Evolutionary conservation across 2,797 vertebrate species (phyloP), one percentile per base, ranked within the genome.

Genomic region (Molossus alvarezi): DNA sequence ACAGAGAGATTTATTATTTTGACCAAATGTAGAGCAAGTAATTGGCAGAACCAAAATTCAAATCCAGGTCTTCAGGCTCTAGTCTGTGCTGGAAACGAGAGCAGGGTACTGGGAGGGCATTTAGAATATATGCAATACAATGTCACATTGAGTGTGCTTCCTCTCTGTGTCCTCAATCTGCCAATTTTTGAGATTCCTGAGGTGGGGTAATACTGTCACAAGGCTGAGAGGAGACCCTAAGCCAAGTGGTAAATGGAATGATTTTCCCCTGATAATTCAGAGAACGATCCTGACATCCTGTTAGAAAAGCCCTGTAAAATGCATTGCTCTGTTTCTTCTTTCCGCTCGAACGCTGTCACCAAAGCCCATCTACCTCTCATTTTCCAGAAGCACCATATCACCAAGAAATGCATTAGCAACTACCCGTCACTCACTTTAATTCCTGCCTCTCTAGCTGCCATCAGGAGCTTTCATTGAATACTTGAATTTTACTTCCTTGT

Each of bases 11-110:
- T 80, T 92, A 25, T 58, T 92, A 11, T 79, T 82, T 84, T 51
- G 12, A 55, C 45, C 13, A 53, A 27, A 93, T 33, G 86, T 11
- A 27, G 3, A 90, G 12, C 21, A 48, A 51, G 20, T 71, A 76
- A 91, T 27, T 72, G 33, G 18, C 15, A 95, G 57, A 86, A 64
- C 53, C 23, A 14, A 76, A 65, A 65, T 95, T 94, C 27, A 73
- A 77, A 83, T n/a, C 67, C 27, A 72, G 11, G 6, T 37, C 60
- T 95, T 67, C 85, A 87, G 69, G 15, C 4, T 79, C 58, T 4
- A 80, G 6, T 20, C 84, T 62, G 62, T 80, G 51, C 71, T 81
- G 55, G 72, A 92, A 91, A 73, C 27, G 37, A 41, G 6, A 86
- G 7, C 23, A 67, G 0, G 15, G 13, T 27, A 58, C 11, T 37